These are phyloP conservation scores for Caenorhabditis doughertyi DNA, from an alignment of 2,888 invertebrate species.

Conservation along the genomic window DNA sequence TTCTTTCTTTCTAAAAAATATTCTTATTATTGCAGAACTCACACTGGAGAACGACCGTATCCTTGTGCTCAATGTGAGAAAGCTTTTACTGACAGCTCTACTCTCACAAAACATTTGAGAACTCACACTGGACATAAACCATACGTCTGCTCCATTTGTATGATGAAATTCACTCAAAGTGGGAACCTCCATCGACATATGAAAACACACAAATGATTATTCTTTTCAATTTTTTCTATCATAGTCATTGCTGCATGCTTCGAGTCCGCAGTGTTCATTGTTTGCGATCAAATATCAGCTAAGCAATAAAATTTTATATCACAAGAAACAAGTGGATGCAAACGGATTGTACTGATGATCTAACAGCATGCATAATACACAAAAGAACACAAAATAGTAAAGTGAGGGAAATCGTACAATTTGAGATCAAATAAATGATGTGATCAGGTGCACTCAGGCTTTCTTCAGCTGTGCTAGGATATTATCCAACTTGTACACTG, in stretches of 20 bases:
- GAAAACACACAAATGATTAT: conserved; percentile 89
- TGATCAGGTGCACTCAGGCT: too few relatives aligned
- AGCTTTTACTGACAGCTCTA: conserved; percentile 98
- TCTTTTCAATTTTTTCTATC: background rate
- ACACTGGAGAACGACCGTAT: conserved; percentile 96
- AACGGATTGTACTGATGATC: too few relatives aligned
- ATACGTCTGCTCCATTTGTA: conserved; percentile 96
- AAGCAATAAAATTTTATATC: too few relatives aligned
- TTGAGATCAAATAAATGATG: too few relatives aligned
- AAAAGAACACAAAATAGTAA: too few relatives aligned
- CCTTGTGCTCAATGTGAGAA: conserved; percentile 96
- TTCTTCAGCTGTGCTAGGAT: conserved; percentile 7
- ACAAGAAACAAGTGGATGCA: too few relatives aligned
- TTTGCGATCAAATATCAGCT: too few relatives aligned
- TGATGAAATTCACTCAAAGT: conserved; percentile 96
- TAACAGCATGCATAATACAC: too few relatives aligned
- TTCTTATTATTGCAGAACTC: conserved; percentile 86
- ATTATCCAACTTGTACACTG: conserved; percentile 4
- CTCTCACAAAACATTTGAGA: conserved; percentile 95
- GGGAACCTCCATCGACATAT: conserved; percentile 99
- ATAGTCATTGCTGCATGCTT: too few relatives aligned
- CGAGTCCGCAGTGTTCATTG: too few relatives aligned
- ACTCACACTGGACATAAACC: conserved; percentile 95
- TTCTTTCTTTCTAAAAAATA: too few relatives aligned
- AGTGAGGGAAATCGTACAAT: too few relatives aligned